phyloP scores from a whole-genome alignment of 2,888 invertebrate genomes.

The Cheilosia soror region DNA sequence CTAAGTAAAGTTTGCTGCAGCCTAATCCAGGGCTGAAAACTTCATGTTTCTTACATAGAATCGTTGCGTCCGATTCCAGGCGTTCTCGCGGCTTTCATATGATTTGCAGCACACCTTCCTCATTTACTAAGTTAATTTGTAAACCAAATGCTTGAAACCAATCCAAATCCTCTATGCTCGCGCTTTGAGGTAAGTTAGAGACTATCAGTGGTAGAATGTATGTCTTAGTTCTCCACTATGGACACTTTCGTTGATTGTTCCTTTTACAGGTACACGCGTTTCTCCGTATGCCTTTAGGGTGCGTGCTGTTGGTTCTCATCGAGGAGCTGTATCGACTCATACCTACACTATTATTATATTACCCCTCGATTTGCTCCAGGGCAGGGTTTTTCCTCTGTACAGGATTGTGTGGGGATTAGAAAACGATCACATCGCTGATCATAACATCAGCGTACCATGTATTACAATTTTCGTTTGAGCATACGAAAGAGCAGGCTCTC shows the following conservation, averaged over 20 bases:
- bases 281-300: constrained; percentile 15
- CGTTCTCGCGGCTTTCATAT: not conserved
- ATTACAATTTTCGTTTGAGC: constrained; percentile 23
- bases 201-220: constrained; percentile 13
- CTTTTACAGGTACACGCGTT: constrained; percentile 16
- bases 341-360: not conserved
- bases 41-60: constrained; percentile 2
- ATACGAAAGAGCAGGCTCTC: constrained; percentile 43
- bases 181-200: not conserved
- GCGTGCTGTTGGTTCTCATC: not conserved
- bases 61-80: not conserved
- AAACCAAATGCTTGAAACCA: constrained; percentile 22
- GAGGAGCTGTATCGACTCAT: constrained; percentile 9
- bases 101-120: constrained; percentile 9
- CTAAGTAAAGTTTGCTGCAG: constrained; percentile 13
- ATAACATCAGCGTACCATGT: not conserved
- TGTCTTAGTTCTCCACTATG: not conserved
- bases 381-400: constrained; percentile 18
- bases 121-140: not conserved
- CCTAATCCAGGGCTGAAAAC: constrained; percentile 10
- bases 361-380: constrained; percentile 8
- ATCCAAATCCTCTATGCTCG: constrained; percentile 19
- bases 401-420: not conserved
- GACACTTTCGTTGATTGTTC: not conserved
- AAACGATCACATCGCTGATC: constrained; percentile 10